These are phyloP conservation scores for Elegia similella DNA, from an alignment of 2,888 invertebrate species.

Conservation along the genomic window DNA sequence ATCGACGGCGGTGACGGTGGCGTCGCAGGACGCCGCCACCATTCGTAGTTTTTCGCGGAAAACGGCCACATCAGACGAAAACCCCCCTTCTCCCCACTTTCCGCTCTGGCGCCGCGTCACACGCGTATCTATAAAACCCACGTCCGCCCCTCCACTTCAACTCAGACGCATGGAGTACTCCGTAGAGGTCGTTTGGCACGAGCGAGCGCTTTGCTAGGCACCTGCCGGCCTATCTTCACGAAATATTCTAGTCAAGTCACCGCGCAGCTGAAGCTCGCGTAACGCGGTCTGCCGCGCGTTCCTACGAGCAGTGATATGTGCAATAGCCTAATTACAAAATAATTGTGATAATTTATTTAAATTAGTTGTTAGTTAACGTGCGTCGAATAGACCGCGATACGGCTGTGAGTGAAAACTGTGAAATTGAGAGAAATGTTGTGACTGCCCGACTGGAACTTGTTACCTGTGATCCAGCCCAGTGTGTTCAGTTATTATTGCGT, in stretches of 20 bases:
- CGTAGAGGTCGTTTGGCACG: constrained; percentile 83
- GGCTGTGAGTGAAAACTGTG: constrained; percentile 80
- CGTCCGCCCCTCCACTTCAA: constrained; percentile 73
- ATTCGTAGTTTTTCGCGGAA: constrained; percentile 76
- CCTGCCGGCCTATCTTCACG: constrained; percentile 80
- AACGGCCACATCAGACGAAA: constrained; percentile 62
- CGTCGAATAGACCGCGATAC: constrained; percentile 66
- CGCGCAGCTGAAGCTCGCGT: constrained; percentile 76
- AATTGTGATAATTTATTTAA: constrained; percentile 80
- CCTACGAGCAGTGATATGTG: constrained; percentile 81
- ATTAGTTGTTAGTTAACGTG: constrained; percentile 72
- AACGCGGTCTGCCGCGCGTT: constrained; percentile 78
- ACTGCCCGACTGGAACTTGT: constrained; percentile 78
- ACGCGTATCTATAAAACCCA: constrained; percentile 71
- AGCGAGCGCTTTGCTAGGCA: constrained; percentile 83
- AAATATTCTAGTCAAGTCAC: constrained; percentile 79
- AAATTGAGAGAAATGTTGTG: constrained; percentile 70
- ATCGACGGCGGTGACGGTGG: constrained; percentile 36
- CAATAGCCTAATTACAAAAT: constrained; percentile 76
- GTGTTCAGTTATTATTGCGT: constrained; percentile 74
- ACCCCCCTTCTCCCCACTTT: constrained; percentile 33
- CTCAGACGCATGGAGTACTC: constrained; percentile 83
- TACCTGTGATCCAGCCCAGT: constrained; percentile 76
- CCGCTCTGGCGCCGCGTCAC: constrained; percentile 63
- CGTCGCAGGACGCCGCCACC: constrained; percentile 57